Base-by-base conservation (phyloP, 1,140 invertebrate genomes). In the Ips typographus region DNA sequence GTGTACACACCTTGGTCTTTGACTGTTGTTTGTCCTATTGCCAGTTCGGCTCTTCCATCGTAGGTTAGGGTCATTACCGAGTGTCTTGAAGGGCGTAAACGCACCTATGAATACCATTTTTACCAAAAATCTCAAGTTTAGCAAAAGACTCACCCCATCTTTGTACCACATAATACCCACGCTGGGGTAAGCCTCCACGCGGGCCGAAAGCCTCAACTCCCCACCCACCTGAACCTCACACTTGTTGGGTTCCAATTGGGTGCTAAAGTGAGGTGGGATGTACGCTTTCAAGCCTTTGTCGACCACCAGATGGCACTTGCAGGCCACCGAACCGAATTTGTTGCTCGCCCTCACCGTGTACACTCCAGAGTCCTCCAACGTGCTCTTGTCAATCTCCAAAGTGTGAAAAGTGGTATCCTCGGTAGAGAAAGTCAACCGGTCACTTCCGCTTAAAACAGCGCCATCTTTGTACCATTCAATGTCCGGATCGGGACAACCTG, bases 1-100 rank as follows among this genome's bases (percentile, higher is more conserved):
- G 87, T 90, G 79, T 98, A 98, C n/a, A 89, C 83, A 7, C 95
- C 96, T 2, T 88, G 88, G 80, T 98, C 95, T 38, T 87, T 80
- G 1, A 76, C 55, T 0, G 86, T 89, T 0, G 90, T 84, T 37
- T 86, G 82, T 3, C 86, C 84, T 58, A 95, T 83, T 2, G 88
- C 85, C 3, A 95, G 82, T 74, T 92, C 90, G 2, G 93, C 87
- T 37, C 85, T 86, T 0, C 94, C 94, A 72, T 95, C 94, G 49
- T 88, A 84, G 71, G 90, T 89, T 44, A 93, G 80, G 0, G 90
- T 90, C 84, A 92, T 91, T 38, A 90, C 83, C 36, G 89, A 86
- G 51, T 87, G 84, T 58, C 93, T 85, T 68, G 89, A 91, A 0
- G 91, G 89, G 40, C 90, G 83, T 5, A 97, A 82, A 2, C 91